These are phyloP conservation scores for Panagrolaimus sp. DNA, from an alignment of 1,140 invertebrate genomes.

Conservation along the genomic window DNA sequence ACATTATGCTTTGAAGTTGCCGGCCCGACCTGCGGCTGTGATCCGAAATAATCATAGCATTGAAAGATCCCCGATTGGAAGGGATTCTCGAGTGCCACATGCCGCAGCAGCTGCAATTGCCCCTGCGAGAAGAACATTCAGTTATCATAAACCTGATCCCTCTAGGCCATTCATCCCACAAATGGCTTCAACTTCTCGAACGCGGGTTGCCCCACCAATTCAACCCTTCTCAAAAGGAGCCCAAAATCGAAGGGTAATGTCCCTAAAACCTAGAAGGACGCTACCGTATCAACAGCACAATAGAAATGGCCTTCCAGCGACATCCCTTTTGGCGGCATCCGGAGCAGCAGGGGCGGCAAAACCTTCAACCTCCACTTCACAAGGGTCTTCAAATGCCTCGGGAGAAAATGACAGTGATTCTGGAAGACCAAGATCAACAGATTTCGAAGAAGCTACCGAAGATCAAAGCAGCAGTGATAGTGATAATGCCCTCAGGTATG, in stretches of 20 bases:
- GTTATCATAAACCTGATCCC: too few relatives aligned
- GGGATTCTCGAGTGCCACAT: too few relatives aligned
- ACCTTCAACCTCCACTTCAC: not conserved
- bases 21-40: too few relatives aligned
- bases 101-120: not conserved
- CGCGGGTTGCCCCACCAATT: too few relatives aligned
- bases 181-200: too few relatives aligned
- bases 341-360: not conserved
- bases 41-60: too few relatives aligned
- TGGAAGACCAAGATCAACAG: constrained; percentile 12
- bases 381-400: not conserved
- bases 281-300: not conserved
- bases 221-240: not conserved
- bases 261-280: not conserved
- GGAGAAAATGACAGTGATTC: not conserved
- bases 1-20: too few relatives aligned
- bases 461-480: not conserved
- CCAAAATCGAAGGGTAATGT: not conserved
- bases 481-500: not conserved
- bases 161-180: too few relatives aligned
- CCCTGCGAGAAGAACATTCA: not conserved
- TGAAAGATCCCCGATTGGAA: too few relatives aligned
- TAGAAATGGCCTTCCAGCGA: not conserved
- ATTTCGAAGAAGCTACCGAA: not conserved
- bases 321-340: not conserved